Evolutionary conservation across 2,113 vertebrate species (phyloP).

Genomic region (Mionectes macconnelli): DNA sequence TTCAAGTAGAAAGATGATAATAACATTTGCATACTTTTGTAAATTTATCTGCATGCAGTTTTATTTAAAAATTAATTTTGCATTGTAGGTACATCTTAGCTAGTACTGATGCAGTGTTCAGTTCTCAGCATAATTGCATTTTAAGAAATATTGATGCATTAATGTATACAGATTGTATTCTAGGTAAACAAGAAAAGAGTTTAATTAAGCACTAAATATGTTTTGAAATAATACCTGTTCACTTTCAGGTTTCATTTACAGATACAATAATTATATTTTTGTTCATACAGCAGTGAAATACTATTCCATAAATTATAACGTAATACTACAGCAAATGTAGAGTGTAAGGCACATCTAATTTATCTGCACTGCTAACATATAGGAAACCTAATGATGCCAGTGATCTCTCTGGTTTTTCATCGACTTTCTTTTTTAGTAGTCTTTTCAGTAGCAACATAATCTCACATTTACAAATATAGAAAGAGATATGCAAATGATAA

Average conservation of each 20-base stretch:
- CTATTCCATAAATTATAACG: neutral
- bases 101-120: neutral
- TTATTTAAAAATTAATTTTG: neutral
- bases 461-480: neutral
- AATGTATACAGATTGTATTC: neutral
- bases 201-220: conserved; percentile 25
- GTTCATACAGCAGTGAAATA: neutral
- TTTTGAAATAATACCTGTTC: conserved; percentile 27
- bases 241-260: conserved; percentile 13
- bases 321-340: neutral
- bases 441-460: neutral
- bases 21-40: neutral
- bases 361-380: neutral
- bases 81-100: neutral
- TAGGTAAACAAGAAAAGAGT: neutral
- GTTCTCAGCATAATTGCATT: neutral
- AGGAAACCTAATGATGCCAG: neutral
- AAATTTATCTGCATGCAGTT: neutral
- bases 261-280: conserved; percentile 1
- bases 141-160: conserved; percentile 23
- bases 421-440: neutral
- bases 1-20: neutral
- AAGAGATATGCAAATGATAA: neutral
- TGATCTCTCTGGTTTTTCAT: neutral
- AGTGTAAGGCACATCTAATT: neutral